A percentile compares a stretch with the other conserved stretches of the same genome.
Conservation (phyloP, 1,140 invertebrate species). For the Papilio helenus region DNA sequence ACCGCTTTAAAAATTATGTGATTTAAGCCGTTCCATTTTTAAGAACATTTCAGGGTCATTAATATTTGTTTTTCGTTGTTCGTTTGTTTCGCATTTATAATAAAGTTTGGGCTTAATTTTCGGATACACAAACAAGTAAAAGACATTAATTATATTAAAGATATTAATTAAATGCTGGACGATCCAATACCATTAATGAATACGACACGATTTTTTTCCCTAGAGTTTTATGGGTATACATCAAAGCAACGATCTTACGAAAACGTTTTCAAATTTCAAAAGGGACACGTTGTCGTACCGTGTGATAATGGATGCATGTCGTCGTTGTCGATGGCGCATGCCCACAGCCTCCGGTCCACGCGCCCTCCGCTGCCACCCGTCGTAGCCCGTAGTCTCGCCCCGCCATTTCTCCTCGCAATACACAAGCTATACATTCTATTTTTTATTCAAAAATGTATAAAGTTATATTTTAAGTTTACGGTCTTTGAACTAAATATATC, state of each 20-base stretch:
- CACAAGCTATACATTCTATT: neutral
- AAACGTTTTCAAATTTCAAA: neutral
- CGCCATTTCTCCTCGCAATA: neutral
- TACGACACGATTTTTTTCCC: neutral
- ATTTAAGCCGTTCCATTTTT: neutral
- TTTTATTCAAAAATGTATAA: neutral
- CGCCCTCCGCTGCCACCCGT: slow-evolving; percentile 15
- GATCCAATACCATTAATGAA: neutral
- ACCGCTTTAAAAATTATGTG: neutral
- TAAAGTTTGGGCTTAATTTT: neutral
- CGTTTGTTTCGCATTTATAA: neutral
- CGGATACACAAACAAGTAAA: neutral
- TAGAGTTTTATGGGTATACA: neutral
- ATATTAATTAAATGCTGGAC: neutral
- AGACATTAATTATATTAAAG: neutral
- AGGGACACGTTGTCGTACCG: neutral
- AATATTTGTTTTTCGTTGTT: neutral
- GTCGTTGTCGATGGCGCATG: slow-evolving; percentile 17
- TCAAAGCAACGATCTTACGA: neutral
- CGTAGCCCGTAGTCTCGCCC: slow-evolving; percentile 19
- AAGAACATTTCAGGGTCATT: neutral
- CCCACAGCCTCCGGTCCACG: slow-evolving; percentile 37
- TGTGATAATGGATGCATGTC: neutral
- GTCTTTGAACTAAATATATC: neutral
- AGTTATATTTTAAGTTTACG: slow-evolving; percentile 15